Evolutionary conservation across 30 jellyfish, hydroid and myxozoan species (phyloP), one percentile per base, ranked within the genome.

Genomic region (Cassiopea andromeda): DNA sequence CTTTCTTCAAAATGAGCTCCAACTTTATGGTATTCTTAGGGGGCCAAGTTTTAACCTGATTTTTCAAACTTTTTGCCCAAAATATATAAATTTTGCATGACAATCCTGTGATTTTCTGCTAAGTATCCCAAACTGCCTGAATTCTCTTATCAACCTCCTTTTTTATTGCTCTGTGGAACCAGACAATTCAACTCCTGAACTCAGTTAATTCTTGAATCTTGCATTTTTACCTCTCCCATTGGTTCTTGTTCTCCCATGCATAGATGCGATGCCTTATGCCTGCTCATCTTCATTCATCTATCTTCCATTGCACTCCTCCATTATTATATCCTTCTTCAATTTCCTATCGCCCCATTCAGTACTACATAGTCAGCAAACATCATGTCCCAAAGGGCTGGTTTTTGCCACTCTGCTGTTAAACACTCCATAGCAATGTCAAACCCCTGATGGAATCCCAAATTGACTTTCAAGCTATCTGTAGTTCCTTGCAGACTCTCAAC

Each of bases 301-400:
- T 68, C 83, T 49, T 83, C 85, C 83, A 68, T 5, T 44, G 85
- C 92, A 1, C 49, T 17, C 50, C 58, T 47, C 92, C 85, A 68
- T 18, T 27, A n/a, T 7, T 27, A 4, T 27, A 3, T 8, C 85
- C 92, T 47, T 17, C 50, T 44, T 68, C 92, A 60, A 82, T 17
- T 46, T 19, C 47, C 69, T 44, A n/a, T 1, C 69, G 0, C 84
- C 84, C 9, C 84, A 9, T 38, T 38, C 44, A 75, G 13, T 46
- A 38, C 84, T 2, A 75, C 69, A 75, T 75, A 68, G 66, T 44
- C 84, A 4, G 84, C 84, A 46, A 75, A 75, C 84, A 75, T 1
- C 84, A 75, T 75, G 69, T 44, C 47, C 84, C 84, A 45, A 2
- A 69, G 45, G 84, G 84, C 68, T 45, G 58, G 13, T 49, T 18